Evolutionary conservation across 2,888 invertebrate genomes (phyloP), one percentile per base, ranked within the genome.

Genomic region (Arrhopalites spinosus): DNA sequence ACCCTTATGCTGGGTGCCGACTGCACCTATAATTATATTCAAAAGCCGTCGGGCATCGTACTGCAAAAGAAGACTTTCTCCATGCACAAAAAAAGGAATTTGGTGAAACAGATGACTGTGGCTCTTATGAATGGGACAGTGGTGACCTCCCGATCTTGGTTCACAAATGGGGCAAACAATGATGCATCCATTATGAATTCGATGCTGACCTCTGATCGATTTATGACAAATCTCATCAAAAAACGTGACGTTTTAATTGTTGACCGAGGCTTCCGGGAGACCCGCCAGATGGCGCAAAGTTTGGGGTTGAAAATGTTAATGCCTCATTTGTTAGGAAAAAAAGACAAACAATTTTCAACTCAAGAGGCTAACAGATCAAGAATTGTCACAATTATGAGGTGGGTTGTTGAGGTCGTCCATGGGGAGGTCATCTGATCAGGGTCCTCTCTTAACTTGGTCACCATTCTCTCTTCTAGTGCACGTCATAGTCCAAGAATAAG

Each of bases 371-470:
- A 63, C 15, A 2, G 30, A 29, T 25, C 29, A 13, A 63, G 63
- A 27, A 2, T 63, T 13, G 63, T 63, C 1, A 63, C 74, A 0
- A 15, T 78, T 47, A 13, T 23, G 7, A 43, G 76, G 23, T 76
- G 78, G 78, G 61, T 72, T 1, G 69, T 78, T 0, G 78, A 78
- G 36, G 53, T 71, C 13, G 74, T 72, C 0, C 76, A 78, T 43
- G 78, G 74, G n/a, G n/a, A n/a, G n/a, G n/a, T n/a, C n/a, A n/a
- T n/a, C n/a, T n/a, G n/a, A n/a, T n/a, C n/a, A n/a, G n/a, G n/a
- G n/a, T n/a, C n/a, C n/a, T n/a, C n/a, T n/a, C n/a, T n/a, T n/a
- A n/a, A n/a, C n/a, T n/a, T n/a, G n/a, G n/a, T n/a, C n/a, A n/a
- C n/a, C n/a, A n/a, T n/a, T n/a, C n/a, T n/a, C n/a, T n/a, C n/a